Evolutionary conservation across 2,888 invertebrate genomes (phyloP).

Genomic region (Aphidoletes aphidimyza): DNA sequence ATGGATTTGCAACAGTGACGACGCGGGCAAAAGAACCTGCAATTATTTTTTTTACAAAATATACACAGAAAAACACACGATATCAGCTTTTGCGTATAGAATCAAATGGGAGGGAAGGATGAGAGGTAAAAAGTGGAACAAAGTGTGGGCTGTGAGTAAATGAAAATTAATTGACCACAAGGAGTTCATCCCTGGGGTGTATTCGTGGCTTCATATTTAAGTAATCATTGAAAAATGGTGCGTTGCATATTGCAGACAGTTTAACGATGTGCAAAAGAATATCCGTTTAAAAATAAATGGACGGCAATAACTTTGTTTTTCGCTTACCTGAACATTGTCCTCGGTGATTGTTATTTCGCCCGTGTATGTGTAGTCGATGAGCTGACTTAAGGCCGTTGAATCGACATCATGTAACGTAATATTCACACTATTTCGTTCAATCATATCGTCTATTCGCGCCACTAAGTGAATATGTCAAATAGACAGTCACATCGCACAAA

Average conservation of each 20-base stretch:
- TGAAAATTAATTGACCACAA: constrained; percentile 8
- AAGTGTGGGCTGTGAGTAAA: too few species aligned
- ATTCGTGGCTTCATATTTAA: not conserved
- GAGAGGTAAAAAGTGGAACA: not conserved
- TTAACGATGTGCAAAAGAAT: not conserved
- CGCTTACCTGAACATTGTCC: constrained; percentile 72
- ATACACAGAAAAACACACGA: not conserved
- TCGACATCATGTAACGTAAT: constrained; percentile 68
- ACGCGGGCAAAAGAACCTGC: constrained; percentile 74
- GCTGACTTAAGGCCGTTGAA: constrained; percentile 72
- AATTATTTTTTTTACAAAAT: not conserved
- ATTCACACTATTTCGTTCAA: constrained; percentile 65
- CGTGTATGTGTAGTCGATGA: constrained; percentile 81
- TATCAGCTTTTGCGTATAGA: not conserved
- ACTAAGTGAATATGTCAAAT: not conserved
- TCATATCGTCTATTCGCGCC: constrained; percentile 65
- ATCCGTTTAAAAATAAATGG: constrained; percentile 59
- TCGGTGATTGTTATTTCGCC: constrained; percentile 77
- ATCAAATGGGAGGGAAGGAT: not conserved
- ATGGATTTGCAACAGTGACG: constrained; percentile 77
- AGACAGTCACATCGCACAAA: too few species aligned
- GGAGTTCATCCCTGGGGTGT: not conserved
- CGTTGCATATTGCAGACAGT: too few species aligned
- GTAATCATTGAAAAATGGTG: too few species aligned
- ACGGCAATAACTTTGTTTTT: not conserved